A percentile compares a stretch with the other conserved stretches of the same genome.
Conservation (phyloP, 2,888 invertebrate genomes). For the Limenitis camilla region DNA sequence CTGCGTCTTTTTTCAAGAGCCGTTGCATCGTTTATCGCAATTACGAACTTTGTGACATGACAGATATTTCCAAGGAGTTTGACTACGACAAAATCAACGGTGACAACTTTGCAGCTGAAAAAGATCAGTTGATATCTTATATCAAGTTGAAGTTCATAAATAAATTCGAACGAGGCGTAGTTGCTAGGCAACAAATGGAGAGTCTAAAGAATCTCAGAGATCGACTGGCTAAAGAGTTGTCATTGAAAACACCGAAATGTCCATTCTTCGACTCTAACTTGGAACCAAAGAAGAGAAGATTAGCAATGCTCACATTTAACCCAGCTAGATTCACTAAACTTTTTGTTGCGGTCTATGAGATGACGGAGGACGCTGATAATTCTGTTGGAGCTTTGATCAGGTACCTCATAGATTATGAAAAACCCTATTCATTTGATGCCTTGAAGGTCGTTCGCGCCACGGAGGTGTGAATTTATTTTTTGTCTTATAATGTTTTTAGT, state of each 20-base stretch:
- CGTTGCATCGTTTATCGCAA: constrained; percentile 33
- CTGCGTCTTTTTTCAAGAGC: constrained; percentile 30
- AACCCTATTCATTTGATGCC: constrained; percentile 37
- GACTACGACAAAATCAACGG: constrained; percentile 33
- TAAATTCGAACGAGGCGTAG: constrained; percentile 21
- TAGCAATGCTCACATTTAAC: constrained; percentile 27
- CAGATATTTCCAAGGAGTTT: constrained; percentile 34
- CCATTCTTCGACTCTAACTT: constrained; percentile 6
- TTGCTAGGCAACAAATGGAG: constrained; percentile 32
- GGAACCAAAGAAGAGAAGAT: constrained; percentile 28
- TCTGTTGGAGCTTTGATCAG: constrained; percentile 36
- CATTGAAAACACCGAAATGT: constrained; percentile 21
- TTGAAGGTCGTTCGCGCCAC: too few relatives aligned
- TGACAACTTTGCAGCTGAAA: constrained; percentile 32
- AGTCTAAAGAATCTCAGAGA: constrained; percentile 31
- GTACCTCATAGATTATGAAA: constrained; percentile 36
- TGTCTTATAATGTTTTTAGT: too few relatives aligned
- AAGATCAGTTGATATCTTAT: constrained; percentile 34
- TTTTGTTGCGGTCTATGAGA: constrained; percentile 1
- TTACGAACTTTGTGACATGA: constrained; percentile 26
- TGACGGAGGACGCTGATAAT: constrained; percentile 34
- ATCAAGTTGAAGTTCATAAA: constrained; percentile 35
- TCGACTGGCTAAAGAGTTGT: constrained; percentile 26
- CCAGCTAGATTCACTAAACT: constrained; percentile 31
- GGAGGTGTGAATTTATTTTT: too few relatives aligned